phyloP scores from a whole-genome alignment of 2,797 vertebrate species.

The Remorina albescens region DNA sequence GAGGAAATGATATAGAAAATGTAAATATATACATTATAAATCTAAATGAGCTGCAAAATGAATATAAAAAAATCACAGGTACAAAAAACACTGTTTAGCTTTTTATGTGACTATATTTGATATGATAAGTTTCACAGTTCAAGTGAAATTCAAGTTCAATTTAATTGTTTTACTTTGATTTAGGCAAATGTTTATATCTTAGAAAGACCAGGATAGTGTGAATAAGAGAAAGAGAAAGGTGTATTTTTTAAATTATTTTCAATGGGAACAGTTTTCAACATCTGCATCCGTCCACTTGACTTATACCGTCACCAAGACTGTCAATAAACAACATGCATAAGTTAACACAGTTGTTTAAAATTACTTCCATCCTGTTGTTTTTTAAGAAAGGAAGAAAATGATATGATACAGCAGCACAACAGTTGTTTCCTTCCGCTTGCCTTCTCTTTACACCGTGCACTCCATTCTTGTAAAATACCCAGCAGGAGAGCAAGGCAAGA shows the following conservation, averaged over 20 bases:
- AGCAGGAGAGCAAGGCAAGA: constrained; percentile 49
- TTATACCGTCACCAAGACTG: background rate
- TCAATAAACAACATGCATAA: background rate
- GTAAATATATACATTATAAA: no score
- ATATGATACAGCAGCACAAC: background rate
- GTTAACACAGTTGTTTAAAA: no score
- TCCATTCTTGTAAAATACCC: constrained; percentile 34
- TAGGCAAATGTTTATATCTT: background rate
- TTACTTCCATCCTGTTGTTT: constrained; percentile 7
- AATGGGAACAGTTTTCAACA: background rate
- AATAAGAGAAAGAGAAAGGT: no score
- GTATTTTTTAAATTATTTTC: background rate
- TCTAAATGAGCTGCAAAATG: no score
- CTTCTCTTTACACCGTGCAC: constrained; percentile 3
- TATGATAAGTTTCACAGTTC: background rate
- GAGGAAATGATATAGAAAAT: no score
- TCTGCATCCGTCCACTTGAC: background rate
- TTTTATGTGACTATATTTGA: background rate
- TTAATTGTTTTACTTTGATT: background rate
- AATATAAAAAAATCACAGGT: no score
- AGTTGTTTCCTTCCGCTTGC: constrained; percentile 26
- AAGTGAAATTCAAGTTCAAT: background rate
- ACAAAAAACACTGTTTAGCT: background rate
- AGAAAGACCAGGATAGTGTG: background rate
- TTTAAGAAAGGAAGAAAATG: no score